phyloP scores from a whole-genome alignment of 2,888 invertebrate genomes.

The Seladonia tumulorum region DNA sequence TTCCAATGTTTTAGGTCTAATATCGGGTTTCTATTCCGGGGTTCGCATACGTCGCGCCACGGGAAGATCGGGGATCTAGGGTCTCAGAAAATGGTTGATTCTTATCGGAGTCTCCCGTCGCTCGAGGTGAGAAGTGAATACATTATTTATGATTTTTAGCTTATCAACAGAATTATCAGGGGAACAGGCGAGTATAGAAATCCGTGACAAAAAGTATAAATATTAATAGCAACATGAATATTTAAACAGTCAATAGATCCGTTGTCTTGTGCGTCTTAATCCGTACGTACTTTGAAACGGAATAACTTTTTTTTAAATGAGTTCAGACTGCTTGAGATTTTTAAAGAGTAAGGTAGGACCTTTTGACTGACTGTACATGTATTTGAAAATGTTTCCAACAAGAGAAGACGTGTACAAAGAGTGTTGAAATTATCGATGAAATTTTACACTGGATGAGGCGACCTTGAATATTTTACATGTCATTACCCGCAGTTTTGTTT shows the following conservation, averaged over 20 bases:
- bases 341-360: too few relatives aligned
- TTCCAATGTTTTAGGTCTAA: neutral
- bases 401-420: neutral
- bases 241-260: neutral
- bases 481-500: neutral
- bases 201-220: neutral
- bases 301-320: too few relatives aligned
- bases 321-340: too few relatives aligned
- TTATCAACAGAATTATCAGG: neutral
- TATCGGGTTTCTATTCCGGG: neutral
- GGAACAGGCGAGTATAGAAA: neutral
- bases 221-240: neutral
- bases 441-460: neutral
- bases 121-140: neutral
- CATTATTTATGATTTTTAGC: conserved; percentile 11
- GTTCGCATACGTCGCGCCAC: neutral
- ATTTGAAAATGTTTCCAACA: neutral
- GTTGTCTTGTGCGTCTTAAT: neutral
- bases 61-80: conserved; percentile 23
- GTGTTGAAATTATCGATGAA: neutral
- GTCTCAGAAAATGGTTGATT: conserved; percentile 33
- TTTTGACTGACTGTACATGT: too few relatives aligned
- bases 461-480: neutral
- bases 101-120: neutral
- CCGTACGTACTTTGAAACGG: too few relatives aligned